phyloP scores from a whole-genome alignment of 2,113 vertebrate genomes.

The Asarcornis scutulata region DNA sequence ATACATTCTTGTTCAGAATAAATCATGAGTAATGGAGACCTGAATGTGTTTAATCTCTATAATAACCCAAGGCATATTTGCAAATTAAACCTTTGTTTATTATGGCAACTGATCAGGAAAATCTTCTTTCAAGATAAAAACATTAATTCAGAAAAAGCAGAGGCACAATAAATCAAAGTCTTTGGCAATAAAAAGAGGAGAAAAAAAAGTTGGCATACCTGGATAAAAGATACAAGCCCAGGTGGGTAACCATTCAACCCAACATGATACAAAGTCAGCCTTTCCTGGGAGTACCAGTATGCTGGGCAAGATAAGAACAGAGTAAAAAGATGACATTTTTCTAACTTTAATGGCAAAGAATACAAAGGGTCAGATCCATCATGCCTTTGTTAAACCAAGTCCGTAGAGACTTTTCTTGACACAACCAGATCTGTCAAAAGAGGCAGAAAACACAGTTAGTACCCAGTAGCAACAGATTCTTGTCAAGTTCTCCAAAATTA shows the following conservation, averaged over 20 bases:
- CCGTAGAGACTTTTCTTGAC: background rate
- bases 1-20: background rate
- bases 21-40: background rate
- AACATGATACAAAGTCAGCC: background rate
- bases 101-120: slow-evolving; percentile 10
- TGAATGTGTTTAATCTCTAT: background rate
- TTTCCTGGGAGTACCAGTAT: background rate
- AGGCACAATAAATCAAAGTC: background rate
- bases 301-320: background rate
- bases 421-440: slow-evolving; percentile 41
- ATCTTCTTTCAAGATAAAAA: slow-evolving; percentile 1
- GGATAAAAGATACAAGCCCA: background rate
- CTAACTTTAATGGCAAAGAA: slow-evolving; percentile 34
- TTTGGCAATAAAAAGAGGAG: background rate
- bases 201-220: background rate
- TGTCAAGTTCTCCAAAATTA: slow-evolving; percentile 16
- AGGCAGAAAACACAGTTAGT: slow-evolving; percentile 27
- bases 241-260: background rate
- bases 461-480: background rate
- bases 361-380: slow-evolving; percentile 39
- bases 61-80: slow-evolving; percentile 1
- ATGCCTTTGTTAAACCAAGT: slow-evolving; percentile 2
- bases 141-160: background rate
- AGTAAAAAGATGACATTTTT: background rate
- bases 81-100: slow-evolving; percentile 30